phyloP scores from a whole-genome alignment of 2,888 invertebrate genomes.

The Thumatha senex region DNA sequence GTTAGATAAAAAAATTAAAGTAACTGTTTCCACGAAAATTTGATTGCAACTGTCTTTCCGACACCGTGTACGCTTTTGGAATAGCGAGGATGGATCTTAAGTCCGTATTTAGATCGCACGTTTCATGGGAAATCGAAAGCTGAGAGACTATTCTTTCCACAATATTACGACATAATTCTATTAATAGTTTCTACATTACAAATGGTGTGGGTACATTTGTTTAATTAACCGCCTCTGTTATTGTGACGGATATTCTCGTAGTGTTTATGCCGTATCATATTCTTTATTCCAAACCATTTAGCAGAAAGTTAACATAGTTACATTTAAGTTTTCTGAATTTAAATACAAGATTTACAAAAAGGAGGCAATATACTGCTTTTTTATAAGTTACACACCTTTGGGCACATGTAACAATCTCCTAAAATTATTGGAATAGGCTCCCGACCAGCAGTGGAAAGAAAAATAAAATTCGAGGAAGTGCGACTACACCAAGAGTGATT shows the following conservation, averaged over 20 bases:
- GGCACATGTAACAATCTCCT: too few species aligned
- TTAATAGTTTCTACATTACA: constrained; percentile 3
- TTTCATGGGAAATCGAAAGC: constrained; percentile 23
- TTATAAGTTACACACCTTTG: too few species aligned
- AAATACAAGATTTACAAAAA: not conserved
- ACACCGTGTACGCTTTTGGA: constrained; percentile 18
- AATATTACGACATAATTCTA: constrained; percentile 8
- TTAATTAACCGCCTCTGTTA: constrained; percentile 1
- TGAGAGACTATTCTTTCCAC: constrained; percentile 11
- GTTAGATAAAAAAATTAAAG: too few species aligned
- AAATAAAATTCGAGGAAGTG: too few species aligned
- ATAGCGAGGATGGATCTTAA: constrained; percentile 25
- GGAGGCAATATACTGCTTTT: too few species aligned
- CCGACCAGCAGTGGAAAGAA: too few species aligned
- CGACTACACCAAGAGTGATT: too few species aligned
- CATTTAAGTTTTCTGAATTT: not conserved
- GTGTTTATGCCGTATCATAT: not conserved
- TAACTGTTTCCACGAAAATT: constrained; percentile 1
- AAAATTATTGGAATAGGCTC: too few species aligned
- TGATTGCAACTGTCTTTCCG: constrained; percentile 11
- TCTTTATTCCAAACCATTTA: not conserved
- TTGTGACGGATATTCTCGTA: not conserved
- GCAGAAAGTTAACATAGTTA: not conserved
- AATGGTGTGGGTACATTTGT: constrained; percentile 3
- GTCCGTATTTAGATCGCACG: constrained; percentile 21